Conservation (phyloP, 2,797 vertebrate genomes). For the Neosalanx taihuensis region DNA sequence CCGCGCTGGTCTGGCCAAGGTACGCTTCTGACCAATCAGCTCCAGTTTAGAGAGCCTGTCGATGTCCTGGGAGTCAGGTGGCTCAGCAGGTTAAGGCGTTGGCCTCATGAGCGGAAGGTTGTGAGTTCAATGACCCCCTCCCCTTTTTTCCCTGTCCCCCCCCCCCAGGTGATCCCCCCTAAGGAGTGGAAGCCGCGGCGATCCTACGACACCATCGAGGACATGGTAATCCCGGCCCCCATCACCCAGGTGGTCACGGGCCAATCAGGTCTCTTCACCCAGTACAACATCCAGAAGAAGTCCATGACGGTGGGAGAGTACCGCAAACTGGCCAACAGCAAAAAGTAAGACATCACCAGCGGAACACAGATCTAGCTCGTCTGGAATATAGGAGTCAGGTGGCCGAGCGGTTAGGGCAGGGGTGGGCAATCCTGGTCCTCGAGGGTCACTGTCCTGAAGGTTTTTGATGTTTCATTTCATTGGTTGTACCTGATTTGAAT, state of each 20-base stretch:
- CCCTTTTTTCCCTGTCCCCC: background rate
- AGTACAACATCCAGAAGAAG: conserved; percentile 99
- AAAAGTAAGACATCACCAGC: conserved; percentile 81
- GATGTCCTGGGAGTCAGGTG: too few species aligned
- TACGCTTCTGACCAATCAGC: conserved; percentile 14
- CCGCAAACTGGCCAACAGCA: conserved; percentile 92
- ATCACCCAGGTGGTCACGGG: conserved; percentile 97
- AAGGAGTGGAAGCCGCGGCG: conserved; percentile 92
- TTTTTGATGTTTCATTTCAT: too few species aligned
- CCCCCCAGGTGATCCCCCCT: conserved; percentile 86
- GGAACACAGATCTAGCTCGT: background rate
- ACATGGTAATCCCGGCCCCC: conserved; percentile 93
- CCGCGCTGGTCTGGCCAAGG: conserved; percentile 81
- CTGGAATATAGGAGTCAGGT: background rate
- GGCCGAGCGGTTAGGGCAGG: too few species aligned
- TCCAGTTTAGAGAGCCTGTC: background rate
- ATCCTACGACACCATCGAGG: conserved; percentile 91
- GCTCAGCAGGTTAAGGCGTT: too few species aligned
- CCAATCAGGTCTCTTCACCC: conserved; percentile 97
- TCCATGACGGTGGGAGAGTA: conserved; percentile 95
- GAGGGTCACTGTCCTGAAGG: too few species aligned
- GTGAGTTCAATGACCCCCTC: background rate
- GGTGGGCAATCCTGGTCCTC: too few species aligned
- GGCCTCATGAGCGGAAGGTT: too few species aligned
- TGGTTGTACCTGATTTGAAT: too few species aligned